phyloP scores from a whole-genome alignment of 2,113 vertebrate species.

The Channa maculata region DNA sequence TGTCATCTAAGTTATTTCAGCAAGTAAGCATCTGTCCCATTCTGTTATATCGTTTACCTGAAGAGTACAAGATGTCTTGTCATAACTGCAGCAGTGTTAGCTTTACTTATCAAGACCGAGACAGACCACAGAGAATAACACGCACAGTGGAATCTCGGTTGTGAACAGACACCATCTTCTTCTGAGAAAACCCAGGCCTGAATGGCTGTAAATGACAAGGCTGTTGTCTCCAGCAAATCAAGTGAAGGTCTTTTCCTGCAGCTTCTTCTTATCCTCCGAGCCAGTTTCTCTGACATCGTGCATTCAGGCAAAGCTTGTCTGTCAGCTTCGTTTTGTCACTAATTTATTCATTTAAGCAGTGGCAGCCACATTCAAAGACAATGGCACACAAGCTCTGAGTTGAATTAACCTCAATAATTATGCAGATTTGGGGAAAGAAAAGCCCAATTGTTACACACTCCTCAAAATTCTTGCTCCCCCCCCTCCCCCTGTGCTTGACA shows the following conservation, averaged over 20 bases:
- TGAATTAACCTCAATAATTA: conserved; percentile 81
- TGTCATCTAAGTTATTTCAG: conserved; percentile 28
- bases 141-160: neutral
- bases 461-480: conserved; percentile 66
- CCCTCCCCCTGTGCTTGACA: conserved; percentile 45
- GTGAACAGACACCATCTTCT: conserved; percentile 32
- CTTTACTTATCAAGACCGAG: conserved; percentile 53
- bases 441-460: conserved; percentile 70
- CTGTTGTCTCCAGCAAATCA: conserved; percentile 58
- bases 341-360: conserved; percentile 77
- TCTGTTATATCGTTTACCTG: conserved; percentile 49
- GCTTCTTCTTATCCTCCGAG: conserved; percentile 47
- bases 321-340: conserved; percentile 67
- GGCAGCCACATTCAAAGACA: conserved; percentile 78
- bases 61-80: conserved; percentile 50
- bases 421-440: conserved; percentile 75
- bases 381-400: conserved; percentile 67
- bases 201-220: conserved; percentile 50
- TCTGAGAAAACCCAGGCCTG: conserved; percentile 42
- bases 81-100: conserved; percentile 37
- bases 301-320: conserved; percentile 67
- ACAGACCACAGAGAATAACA: conserved; percentile 22
- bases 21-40: conserved; percentile 42
- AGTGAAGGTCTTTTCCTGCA: conserved; percentile 29
- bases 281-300: conserved; percentile 45